phyloP scores from a whole-genome alignment of 1,140 invertebrate species.

The Drosophila bifasciata region DNA sequence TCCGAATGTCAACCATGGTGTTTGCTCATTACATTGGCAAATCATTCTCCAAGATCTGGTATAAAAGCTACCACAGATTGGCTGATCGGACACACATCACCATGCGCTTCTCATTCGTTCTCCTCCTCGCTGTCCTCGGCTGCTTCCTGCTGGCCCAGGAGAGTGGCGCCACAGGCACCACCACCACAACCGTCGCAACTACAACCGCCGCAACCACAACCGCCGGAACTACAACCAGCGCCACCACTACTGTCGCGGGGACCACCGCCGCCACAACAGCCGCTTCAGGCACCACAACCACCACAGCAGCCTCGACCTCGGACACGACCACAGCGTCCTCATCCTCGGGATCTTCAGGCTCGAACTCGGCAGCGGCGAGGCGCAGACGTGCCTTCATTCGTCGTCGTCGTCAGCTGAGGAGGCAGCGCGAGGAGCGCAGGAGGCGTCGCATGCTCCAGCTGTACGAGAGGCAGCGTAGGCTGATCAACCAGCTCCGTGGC shows the following conservation, averaged over 20 bases:
- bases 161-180: not conserved
- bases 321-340: slow-evolving; percentile 11
- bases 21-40: slow-evolving; percentile 6
- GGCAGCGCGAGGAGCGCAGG: slow-evolving; percentile 18
- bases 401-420: slow-evolving; percentile 21
- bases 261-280: slow-evolving; percentile 18
- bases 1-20: not conserved
- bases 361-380: slow-evolving; percentile 20
- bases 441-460: slow-evolving; percentile 22
- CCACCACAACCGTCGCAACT: not conserved
- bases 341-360: slow-evolving; percentile 14
- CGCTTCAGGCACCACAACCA: slow-evolving; percentile 1
- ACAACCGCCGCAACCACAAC: not conserved
- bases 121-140: slow-evolving; percentile 19
- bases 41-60: not conserved
- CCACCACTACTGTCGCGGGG: not conserved
- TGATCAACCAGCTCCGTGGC: slow-evolving; percentile 30
- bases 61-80: slow-evolving; percentile 15
- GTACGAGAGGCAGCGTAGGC: slow-evolving; percentile 11
- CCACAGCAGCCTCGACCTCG: not conserved
- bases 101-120: slow-evolving; percentile 33
- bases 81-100: slow-evolving; percentile 2
- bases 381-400: slow-evolving; percentile 23
- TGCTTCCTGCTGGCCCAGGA: slow-evolving; percentile 22
- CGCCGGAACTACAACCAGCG: not conserved